Conservation (phyloP, 1,140 invertebrate genomes). For the Parapsyche elsis region DNA sequence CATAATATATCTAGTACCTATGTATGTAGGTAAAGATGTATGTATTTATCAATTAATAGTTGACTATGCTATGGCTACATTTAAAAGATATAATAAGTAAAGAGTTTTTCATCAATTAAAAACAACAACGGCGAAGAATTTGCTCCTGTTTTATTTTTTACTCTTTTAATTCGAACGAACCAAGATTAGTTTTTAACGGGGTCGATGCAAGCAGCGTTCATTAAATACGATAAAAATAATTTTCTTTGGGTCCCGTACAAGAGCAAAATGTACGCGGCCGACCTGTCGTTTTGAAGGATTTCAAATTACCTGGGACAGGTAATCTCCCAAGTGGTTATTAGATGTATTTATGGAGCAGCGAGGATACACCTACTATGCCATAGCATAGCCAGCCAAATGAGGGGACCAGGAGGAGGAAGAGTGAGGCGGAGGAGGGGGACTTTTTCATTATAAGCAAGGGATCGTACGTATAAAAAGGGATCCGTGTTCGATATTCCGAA, state of each 20-base stretch:
- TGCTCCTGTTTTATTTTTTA: slow-evolving; percentile 10
- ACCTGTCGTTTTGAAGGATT: slow-evolving; percentile 52
- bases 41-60: too few species aligned
- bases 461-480: slow-evolving; percentile 31
- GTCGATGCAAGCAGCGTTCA: slow-evolving; percentile 14
- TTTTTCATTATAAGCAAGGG: slow-evolving; percentile 41
- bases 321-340: slow-evolving; percentile 54
- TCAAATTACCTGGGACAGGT: slow-evolving; percentile 53
- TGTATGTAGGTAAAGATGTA: too few species aligned
- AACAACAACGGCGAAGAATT: neutral
- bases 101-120: slow-evolving; percentile 37
- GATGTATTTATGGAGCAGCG: slow-evolving; percentile 46
- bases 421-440: neutral
- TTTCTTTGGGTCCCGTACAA: slow-evolving; percentile 1
- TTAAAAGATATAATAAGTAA: too few species aligned
- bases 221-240: slow-evolving; percentile 41
- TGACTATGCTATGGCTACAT: too few species aligned
- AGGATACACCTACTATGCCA: slow-evolving; percentile 44
- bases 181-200: slow-evolving; percentile 28
- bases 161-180: slow-evolving; percentile 1
- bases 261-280: slow-evolving; percentile 33
- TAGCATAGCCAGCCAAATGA: slow-evolving; percentile 23
- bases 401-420: neutral
- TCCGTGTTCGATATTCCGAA: slow-evolving; percentile 37
- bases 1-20: too few species aligned